Conservation (phyloP, 2,797 vertebrate species). For the Cirrhinus mrigala region DNA sequence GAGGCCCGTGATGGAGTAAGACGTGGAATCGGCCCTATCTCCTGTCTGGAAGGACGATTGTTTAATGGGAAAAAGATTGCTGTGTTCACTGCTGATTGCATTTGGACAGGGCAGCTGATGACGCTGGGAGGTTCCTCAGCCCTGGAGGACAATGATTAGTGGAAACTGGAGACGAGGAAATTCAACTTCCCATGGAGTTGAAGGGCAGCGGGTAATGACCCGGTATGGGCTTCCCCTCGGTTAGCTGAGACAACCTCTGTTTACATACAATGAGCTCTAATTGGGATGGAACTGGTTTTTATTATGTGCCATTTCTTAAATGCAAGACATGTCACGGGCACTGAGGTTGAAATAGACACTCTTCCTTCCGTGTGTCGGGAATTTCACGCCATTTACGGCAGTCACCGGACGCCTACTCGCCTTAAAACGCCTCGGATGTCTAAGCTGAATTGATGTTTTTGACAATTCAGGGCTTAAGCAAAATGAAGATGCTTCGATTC, state of each 20-base stretch:
- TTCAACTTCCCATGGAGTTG: slow-evolving; percentile 73
- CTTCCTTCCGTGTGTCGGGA: neutral
- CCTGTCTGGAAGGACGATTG: slow-evolving; percentile 68
- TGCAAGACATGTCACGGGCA: slow-evolving; percentile 29
- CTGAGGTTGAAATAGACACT: slow-evolving; percentile 30
- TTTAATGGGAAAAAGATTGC: slow-evolving; percentile 82
- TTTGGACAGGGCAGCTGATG: slow-evolving; percentile 81
- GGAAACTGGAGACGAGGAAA: slow-evolving; percentile 80
- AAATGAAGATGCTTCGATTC: slow-evolving; percentile 3
- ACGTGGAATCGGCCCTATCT: slow-evolving; percentile 75
- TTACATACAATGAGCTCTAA: slow-evolving; percentile 57
- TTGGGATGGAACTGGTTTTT: slow-evolving; percentile 51
- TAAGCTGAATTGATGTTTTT: neutral
- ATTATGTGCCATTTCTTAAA: slow-evolving; percentile 52
- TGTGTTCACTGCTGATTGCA: slow-evolving; percentile 81
- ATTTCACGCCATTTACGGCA: neutral
- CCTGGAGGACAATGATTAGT: slow-evolving; percentile 80
- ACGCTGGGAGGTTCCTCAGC: slow-evolving; percentile 77
- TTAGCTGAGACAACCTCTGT: slow-evolving; percentile 66
- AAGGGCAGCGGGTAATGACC: slow-evolving; percentile 70
- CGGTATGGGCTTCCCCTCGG: slow-evolving; percentile 71
- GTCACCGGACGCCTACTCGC: neutral
- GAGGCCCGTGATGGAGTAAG: slow-evolving; percentile 79
- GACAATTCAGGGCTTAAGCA: neutral
- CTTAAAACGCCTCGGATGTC: neutral